Conservation (phyloP, 2,797 vertebrate species). For the Protosalanx chinensis region DNA sequence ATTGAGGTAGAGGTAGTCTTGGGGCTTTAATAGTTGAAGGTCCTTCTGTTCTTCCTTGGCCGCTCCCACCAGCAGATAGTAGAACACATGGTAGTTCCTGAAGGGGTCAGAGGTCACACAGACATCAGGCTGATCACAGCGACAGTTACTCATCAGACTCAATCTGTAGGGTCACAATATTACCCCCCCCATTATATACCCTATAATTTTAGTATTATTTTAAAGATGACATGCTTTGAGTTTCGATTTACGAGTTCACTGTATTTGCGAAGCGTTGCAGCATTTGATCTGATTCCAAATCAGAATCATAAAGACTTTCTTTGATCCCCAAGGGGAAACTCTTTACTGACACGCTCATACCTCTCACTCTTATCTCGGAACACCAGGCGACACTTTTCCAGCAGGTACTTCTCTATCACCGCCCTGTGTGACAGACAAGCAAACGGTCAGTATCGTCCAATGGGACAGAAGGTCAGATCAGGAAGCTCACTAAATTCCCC, state of each 20-base stretch:
- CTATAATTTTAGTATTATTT: too few relatives aligned
- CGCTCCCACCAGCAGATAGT: constrained; percentile 89
- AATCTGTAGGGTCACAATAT: neutral
- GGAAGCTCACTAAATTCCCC: too few relatives aligned
- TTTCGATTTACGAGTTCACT: neutral
- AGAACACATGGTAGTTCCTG: constrained; percentile 98
- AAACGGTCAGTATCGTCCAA: constrained; percentile 22
- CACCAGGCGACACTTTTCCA: constrained; percentile 92
- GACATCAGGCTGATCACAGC: constrained; percentile 8
- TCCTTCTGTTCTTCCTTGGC: constrained; percentile 82
- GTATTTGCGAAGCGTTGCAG: too few relatives aligned
- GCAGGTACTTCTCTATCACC: constrained; percentile 91
- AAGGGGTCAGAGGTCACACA: constrained; percentile 32
- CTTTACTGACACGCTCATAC: constrained; percentile 58
- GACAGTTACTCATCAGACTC: neutral
- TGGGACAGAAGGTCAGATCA: neutral
- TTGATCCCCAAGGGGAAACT: too few relatives aligned
- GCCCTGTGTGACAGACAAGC: constrained; percentile 71
- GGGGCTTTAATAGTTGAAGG: constrained; percentile 83
- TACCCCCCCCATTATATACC: too few relatives aligned
- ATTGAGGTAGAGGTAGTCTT: constrained; percentile 95
- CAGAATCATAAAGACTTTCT: too few relatives aligned
- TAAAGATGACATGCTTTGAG: too few relatives aligned
- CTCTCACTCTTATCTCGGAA: constrained; percentile 87
- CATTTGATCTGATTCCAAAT: neutral